phyloP scores from a whole-genome alignment of 2,888 invertebrate genomes.

The Myopa testacea region DNA sequence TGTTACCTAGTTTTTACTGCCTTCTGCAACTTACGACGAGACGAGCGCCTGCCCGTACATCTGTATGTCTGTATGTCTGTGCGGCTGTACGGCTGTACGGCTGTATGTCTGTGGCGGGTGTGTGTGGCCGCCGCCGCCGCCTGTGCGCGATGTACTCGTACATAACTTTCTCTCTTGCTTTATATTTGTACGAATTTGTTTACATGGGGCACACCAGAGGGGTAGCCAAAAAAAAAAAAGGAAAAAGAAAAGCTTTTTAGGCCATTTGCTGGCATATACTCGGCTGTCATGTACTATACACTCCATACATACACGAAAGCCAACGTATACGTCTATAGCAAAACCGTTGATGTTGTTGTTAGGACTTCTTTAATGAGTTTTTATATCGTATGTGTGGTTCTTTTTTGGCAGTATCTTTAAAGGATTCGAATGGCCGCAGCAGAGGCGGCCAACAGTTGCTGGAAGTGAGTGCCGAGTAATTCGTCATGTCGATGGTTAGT shows the following conservation, averaged over 20 bases:
- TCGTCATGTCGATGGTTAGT: no score
- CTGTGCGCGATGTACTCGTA: background rate
- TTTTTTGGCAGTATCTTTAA: no score
- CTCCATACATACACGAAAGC: no score
- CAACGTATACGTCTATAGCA: no score
- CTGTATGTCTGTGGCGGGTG: slow-evolving; percentile 44
- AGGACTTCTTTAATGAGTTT: no score
- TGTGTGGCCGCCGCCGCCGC: background rate
- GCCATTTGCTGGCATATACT: background rate
- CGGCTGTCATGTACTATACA: no score
- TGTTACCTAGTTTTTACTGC: slow-evolving; percentile 36
- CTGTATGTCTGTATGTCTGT: slow-evolving; percentile 37
- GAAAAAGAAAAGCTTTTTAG: background rate
- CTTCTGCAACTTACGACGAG: slow-evolving; percentile 35
- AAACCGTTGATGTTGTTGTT: no score
- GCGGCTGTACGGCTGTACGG: slow-evolving; percentile 46
- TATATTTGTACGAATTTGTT: slow-evolving; percentile 10
- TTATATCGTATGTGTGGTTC: no score
- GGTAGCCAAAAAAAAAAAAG: background rate
- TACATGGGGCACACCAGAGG: background rate
- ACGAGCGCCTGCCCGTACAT: slow-evolving; percentile 47
- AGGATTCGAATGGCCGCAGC: no score
- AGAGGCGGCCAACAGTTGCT: no score
- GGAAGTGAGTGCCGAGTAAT: no score
- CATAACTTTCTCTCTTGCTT: slow-evolving; percentile 22